phyloP scores from a whole-genome alignment of 2,888 invertebrate genomes.

The Heteropelma amictum region DNA sequence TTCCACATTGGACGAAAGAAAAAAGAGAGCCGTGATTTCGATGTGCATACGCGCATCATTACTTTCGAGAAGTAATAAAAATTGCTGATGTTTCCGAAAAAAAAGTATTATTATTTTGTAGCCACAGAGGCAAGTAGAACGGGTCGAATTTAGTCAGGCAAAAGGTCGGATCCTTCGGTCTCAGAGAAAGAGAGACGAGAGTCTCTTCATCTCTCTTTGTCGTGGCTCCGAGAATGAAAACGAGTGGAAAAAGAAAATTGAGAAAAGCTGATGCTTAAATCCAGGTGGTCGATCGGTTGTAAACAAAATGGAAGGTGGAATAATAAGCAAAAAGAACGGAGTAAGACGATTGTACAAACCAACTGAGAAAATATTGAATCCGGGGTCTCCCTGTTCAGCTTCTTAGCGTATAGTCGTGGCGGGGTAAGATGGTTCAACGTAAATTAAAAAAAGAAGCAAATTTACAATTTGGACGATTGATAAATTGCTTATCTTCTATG shows the following conservation, averaged over 20 bases:
- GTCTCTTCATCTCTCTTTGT: background rate
- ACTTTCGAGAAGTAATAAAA: no score
- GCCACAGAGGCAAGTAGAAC: no score
- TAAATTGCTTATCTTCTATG: no score
- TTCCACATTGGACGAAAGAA: no score
- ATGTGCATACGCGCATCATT: no score
- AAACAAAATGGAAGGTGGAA: constrained; percentile 34
- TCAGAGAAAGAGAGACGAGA: no score
- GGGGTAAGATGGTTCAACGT: constrained; percentile 3
- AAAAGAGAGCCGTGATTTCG: no score
- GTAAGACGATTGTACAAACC: constrained; percentile 58
- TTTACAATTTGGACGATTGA: no score
- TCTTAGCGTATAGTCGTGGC: background rate
- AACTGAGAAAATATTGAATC: constrained; percentile 65
- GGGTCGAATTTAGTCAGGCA: constrained; percentile 8
- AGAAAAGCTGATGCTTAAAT: constrained; percentile 36
- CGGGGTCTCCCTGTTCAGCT: constrained; percentile 10
- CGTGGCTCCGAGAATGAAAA: background rate
- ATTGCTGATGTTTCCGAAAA: no score
- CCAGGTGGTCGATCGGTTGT: background rate
- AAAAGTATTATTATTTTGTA: no score
- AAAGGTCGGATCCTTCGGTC: background rate
- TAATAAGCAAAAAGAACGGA: constrained; percentile 26
- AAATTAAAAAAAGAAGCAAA: background rate
- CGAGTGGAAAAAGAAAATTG: constrained; percentile 7